phyloP scores from a whole-genome alignment of 2,797 vertebrate species.

The Siniperca undulata region DNA sequence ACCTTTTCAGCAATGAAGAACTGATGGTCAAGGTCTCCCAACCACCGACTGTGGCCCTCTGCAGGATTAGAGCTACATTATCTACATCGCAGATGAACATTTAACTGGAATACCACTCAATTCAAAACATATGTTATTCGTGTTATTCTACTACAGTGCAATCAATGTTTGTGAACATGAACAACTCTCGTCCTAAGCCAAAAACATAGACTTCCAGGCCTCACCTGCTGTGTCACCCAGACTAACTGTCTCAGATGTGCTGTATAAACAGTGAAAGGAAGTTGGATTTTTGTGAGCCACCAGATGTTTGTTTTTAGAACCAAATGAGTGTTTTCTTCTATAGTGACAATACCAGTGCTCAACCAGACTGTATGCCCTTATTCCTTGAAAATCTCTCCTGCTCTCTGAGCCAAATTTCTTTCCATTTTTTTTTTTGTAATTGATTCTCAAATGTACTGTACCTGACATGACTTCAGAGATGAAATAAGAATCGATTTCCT shows the following conservation, averaged over 20 bases:
- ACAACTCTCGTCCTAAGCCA: conserved; percentile 22
- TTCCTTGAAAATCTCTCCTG: not conserved
- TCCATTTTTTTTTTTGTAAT: not conserved
- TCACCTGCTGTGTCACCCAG: conserved; percentile 37
- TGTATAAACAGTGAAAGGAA: not conserved
- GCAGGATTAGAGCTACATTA: conserved; percentile 36
- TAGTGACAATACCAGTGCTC: not conserved
- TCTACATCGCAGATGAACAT: conserved; percentile 41
- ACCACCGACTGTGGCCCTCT: conserved; percentile 14
- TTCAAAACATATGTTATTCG: conserved; percentile 22
- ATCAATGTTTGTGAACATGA: conserved; percentile 32
- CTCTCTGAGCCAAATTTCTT: not conserved
- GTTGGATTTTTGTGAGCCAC: conserved; percentile 6
- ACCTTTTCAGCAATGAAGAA: conserved; percentile 54
- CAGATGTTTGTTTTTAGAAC: conserved; percentile 29
- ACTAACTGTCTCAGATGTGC: not conserved
- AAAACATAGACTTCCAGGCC: conserved; percentile 8
- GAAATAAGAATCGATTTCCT: not conserved
- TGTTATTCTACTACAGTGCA: not conserved
- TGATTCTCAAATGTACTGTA: not conserved
- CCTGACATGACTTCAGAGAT: not conserved
- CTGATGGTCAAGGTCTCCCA: conserved; percentile 38
- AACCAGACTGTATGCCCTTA: not conserved
- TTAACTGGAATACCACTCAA: conserved; percentile 36
- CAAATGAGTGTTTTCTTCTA: not conserved